Conservation (phyloP, 2,797 vertebrate species). For the Halcyon badia region DNA sequence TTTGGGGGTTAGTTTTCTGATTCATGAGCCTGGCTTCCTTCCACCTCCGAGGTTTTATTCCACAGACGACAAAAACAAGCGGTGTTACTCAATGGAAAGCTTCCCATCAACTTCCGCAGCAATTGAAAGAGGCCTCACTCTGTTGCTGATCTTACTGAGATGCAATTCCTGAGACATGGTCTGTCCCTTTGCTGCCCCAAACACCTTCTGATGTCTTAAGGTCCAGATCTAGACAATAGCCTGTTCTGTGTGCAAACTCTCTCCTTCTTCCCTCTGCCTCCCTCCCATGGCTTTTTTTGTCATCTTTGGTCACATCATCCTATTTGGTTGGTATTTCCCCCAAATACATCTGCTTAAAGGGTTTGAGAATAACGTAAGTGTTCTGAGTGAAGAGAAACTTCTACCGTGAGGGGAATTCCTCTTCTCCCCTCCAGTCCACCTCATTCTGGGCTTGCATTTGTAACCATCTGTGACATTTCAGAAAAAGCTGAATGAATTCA, state of each 20-base stretch:
- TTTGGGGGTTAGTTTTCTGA: neutral
- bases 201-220: neutral
- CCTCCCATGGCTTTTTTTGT: neutral
- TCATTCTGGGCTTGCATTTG: neutral
- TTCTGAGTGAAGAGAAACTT: neutral
- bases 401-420: neutral
- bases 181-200: neutral
- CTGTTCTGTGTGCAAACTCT: neutral
- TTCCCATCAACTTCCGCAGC: neutral
- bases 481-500: neutral
- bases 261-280: neutral
- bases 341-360: neutral
- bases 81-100: neutral
- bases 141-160: neutral
- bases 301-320: neutral
- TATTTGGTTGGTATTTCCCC: neutral
- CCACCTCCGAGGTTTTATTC: neutral
- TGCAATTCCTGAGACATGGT: neutral
- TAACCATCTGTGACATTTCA: conserved; percentile 23
- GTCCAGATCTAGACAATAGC: neutral
- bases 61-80: neutral
- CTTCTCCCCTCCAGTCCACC: neutral
- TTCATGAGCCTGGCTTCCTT: conserved; percentile 7
- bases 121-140: neutral
- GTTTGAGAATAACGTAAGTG: neutral